Base-by-base conservation (phyloP, 2,113 vertebrate genomes). In the Perccottus glenii region DNA sequence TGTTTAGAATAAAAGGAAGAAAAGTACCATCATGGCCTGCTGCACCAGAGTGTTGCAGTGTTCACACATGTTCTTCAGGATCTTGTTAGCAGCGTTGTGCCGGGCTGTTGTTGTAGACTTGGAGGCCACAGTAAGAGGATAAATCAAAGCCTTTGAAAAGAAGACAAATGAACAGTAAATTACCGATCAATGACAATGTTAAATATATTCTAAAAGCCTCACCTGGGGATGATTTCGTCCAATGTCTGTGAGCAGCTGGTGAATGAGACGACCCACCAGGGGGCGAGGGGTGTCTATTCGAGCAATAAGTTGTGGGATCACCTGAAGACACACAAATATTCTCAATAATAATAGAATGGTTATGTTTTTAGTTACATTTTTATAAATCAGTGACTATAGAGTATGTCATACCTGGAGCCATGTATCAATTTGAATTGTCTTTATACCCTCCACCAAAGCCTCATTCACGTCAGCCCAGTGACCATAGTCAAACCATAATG, bases 51-150 rank as follows among this genome's bases (percentile, higher is more conserved):
- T 96, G 92, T 98, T 99, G 70, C 98, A 98, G 87, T 99, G 98
- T 80, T 99, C 97, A 71, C 98, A 99, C 98, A 99, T 99, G 87
- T 99, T 99, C 90, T 98, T 99, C 89, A 99, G 78, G 75, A 99
- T 99, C 89, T 99, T 99, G 91, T 99, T 99, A 35, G 97, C 97
- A 12, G 97, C 96, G 0, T 97, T 99, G 91, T 99, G 96, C 0
- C 97, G 96, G 57, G 97, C 97, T 0, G 96, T 99, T 15, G 97
- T 99, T 0, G 98, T 99, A 1, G 98, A 99, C 87, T 99, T 99
- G n/a, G 96, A 99, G 14, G 98, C 98, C 81, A 99, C 98, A 1
- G 98, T 99, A 67, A 99, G 89, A 0, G 98, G 98, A 80, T 99
- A 99, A 85, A 99, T 99, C 89, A 99, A 91, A 86, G 97, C 97